These are phyloP conservation scores for Diplazon laetatorius DNA, from an alignment of 2,888 invertebrate species.

Conservation along the genomic window DNA sequence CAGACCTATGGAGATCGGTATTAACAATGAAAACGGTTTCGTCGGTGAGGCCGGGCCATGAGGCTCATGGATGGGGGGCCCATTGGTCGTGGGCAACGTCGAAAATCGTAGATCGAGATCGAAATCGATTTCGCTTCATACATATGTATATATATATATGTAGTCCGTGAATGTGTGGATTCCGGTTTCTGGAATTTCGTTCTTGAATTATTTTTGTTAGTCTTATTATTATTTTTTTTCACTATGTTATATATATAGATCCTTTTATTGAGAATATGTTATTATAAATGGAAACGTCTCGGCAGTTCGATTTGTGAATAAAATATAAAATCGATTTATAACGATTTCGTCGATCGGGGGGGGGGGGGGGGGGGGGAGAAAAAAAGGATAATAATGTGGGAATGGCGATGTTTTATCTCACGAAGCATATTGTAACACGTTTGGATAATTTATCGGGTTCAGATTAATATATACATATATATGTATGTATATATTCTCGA, in stretches of 20 bases:
- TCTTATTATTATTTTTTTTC: not conserved
- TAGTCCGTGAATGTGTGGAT: constrained; percentile 4
- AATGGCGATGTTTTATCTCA: constrained; percentile 21
- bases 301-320: constrained; percentile 53
- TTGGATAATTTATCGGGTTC: constrained; percentile 76
- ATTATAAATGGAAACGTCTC: constrained; percentile 37
- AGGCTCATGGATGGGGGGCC: constrained; percentile 44
- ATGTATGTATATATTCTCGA: constrained; percentile 76
- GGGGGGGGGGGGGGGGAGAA: no score
- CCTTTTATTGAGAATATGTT: constrained; percentile 30
- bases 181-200: constrained; percentile 12
- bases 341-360: constrained; percentile 51
- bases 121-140: constrained; percentile 57
- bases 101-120: constrained; percentile 56
- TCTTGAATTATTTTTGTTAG: not conserved
- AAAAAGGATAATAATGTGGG: constrained; percentile 52
- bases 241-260: constrained; percentile 9
- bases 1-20: constrained; percentile 62
- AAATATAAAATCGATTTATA: constrained; percentile 46
- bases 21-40: constrained; percentile 59
- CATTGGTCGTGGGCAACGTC: constrained; percentile 50
- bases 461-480: no score
- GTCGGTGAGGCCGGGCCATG: constrained; percentile 2
- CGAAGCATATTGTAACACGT: constrained; percentile 52
- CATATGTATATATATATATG: constrained; percentile 19